Base-by-base conservation (phyloP, 2,797 vertebrate genomes). In the Myoxocephalus aenaeus region DNA sequence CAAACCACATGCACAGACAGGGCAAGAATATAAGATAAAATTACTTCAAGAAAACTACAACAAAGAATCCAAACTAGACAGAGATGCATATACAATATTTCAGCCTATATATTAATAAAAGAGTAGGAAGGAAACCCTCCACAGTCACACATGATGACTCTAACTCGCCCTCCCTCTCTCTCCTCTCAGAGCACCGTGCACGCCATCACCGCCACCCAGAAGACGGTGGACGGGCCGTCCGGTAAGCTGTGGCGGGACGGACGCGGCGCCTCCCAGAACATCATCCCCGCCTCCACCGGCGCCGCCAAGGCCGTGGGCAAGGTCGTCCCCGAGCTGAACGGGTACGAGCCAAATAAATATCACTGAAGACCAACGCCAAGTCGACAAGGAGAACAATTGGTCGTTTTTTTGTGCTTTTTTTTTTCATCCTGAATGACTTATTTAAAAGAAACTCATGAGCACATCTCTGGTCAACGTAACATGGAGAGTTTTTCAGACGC, bases 271-370 rank as follows among this genome's bases (percentile, higher is more conserved):
- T 92, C 93, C 77, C 97, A 97, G 94, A 97, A 98, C 90, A 98
- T 98, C 88, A 98, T 97, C 88, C 97, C 97, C 46, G 97, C 97
- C 5, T 97, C 96, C 75, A 98, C 97, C 56, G 97, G 97, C 0
- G 96, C 97, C 15, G 97, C 97, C 80, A 98, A 98, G 90, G 97
- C 97, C 67, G 96, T 97, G 54, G 96, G 97, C 82, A 98, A 98
- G 90, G 97, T 98, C 86, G 96, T 98, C 84, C 97, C 97, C 34
- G 96, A 97, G 82, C 95, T 98, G 56, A 97, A 97, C 0, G 97
- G 97, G 97, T 97, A 18, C 32, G 32, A 32, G 32, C 25, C 25
- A 32, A 32, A 32, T 4, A 32, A 1, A 27, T 2, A 27, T 27
- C 25, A 27, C 25, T 27, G 2, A 1, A 27, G 25, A 27, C 25